Percentiles rank a stretch among this genome's conserved stretches.
Evolutionary conservation across 1,140 invertebrate species (phyloP).

Genomic region (Helicoverpa armigera): DNA sequence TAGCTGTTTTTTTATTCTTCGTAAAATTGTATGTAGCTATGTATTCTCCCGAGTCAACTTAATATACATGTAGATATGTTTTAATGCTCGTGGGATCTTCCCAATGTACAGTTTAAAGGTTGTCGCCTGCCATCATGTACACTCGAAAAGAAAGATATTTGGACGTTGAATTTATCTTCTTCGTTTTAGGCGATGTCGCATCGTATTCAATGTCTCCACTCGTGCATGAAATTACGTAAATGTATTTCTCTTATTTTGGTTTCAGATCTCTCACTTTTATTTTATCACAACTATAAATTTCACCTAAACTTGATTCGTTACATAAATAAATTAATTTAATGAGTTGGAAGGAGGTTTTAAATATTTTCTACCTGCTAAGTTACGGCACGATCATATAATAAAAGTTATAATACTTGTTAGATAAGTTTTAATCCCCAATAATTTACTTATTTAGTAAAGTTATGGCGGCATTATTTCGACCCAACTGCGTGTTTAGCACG

Average conservation of each 20-base stretch:
- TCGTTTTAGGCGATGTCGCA: constrained; percentile 39
- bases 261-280: constrained; percentile 9
- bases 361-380: constrained; percentile 7
- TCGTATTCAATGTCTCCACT: constrained; percentile 39
- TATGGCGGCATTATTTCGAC: constrained; percentile 37
- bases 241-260: constrained; percentile 40
- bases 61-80: background rate
- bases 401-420: constrained; percentile 40
- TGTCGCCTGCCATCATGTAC: constrained; percentile 32
- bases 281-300: background rate
- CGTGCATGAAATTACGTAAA: constrained; percentile 44
- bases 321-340: background rate
- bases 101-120: constrained; percentile 31
- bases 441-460: constrained; percentile 41
- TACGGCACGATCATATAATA: constrained; percentile 1
- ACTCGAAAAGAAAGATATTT: constrained; percentile 26
- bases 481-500: constrained; percentile 32
- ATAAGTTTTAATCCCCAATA: constrained; percentile 44
- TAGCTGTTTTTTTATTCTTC: constrained; percentile 20
- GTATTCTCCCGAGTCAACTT: background rate
- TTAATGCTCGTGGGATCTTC: constrained; percentile 19
- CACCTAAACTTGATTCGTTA: background rate
- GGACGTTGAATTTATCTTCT: constrained; percentile 42
- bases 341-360: background rate
- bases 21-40: background rate